A percentile compares a stretch with the other conserved stretches of the same genome.
Conservation (phyloP, 2,113 vertebrate genomes). For the Centropus bengalensis region DNA sequence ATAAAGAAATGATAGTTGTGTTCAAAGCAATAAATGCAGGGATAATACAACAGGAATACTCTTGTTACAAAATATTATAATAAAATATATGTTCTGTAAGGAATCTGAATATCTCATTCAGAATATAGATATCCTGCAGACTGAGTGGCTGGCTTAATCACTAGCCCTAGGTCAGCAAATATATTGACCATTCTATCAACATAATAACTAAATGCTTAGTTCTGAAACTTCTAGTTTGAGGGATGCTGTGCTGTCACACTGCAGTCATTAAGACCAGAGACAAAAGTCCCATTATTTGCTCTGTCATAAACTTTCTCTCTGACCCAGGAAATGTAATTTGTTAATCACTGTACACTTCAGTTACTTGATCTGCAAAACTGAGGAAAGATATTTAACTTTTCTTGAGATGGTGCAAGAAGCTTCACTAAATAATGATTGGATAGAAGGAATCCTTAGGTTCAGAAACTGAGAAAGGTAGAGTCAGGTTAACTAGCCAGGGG, state of each 20-base stretch:
- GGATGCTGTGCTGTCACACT: background rate
- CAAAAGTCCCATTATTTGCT: background rate
- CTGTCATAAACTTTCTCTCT: slow-evolving; percentile 7
- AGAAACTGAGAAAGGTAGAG: background rate
- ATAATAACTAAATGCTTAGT: background rate
- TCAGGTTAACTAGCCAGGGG: background rate
- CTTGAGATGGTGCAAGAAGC: background rate
- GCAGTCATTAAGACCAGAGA: background rate
- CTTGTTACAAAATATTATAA: background rate
- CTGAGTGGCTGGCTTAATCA: background rate
- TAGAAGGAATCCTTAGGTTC: background rate
- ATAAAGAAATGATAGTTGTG: background rate
- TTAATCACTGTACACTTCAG: slow-evolving; percentile 15
- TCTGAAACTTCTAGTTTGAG: slow-evolving; percentile 12
- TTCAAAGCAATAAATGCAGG: background rate
- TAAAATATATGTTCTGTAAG: background rate
- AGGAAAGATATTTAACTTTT: background rate
- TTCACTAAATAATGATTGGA: background rate
- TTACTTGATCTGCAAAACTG: background rate
- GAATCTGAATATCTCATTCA: background rate
- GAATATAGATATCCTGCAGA: background rate
- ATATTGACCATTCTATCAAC: background rate
- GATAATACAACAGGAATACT: background rate
- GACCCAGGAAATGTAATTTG: slow-evolving; percentile 38
- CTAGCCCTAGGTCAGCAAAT: background rate